A percentile compares a stretch with the other conserved stretches of the same genome.
Conservation (phyloP, 1,140 invertebrate species). For the Chelonus insularis region DNA sequence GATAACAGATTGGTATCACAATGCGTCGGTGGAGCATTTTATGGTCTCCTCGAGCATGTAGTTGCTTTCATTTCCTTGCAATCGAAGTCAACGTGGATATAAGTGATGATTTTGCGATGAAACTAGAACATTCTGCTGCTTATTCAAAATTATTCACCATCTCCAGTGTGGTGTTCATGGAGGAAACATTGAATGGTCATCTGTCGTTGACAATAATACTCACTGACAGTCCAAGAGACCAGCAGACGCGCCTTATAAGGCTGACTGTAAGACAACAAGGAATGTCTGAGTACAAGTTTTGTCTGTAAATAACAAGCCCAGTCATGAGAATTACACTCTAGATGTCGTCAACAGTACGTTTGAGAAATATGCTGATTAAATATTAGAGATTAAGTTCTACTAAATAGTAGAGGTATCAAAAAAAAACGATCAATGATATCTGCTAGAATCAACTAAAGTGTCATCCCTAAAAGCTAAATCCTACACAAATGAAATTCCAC, state of each 20-base stretch:
- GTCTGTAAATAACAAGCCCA: conserved; percentile 17
- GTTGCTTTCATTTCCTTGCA: conserved; percentile 1
- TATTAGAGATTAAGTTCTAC: no score
- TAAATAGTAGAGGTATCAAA: no score
- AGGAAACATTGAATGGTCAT: conserved; percentile 52
- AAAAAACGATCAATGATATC: no score
- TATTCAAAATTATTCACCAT: not conserved
- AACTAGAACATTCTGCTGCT: conserved; percentile 9
- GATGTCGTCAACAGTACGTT: no score
- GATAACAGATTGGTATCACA: conserved; percentile 46
- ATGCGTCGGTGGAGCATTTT: conserved; percentile 23
- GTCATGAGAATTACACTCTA: no score
- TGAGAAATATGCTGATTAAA: no score
- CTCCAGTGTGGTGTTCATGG: conserved; percentile 42
- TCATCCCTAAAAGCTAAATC: conserved; percentile 11
- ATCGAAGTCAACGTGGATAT: not conserved
- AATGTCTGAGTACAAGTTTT: conserved; percentile 6
- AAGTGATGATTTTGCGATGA: not conserved
- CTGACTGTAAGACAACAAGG: conserved; percentile 23
- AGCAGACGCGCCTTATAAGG: conserved; percentile 32
- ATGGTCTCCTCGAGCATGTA: not conserved
- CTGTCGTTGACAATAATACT: conserved; percentile 23
- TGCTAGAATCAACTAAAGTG: not conserved
- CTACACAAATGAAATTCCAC: not conserved
- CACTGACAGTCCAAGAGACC: conserved; percentile 12